phyloP scores from a whole-genome alignment of 2,797 vertebrate genomes.

The Phrynocephalus guinanensis region DNA sequence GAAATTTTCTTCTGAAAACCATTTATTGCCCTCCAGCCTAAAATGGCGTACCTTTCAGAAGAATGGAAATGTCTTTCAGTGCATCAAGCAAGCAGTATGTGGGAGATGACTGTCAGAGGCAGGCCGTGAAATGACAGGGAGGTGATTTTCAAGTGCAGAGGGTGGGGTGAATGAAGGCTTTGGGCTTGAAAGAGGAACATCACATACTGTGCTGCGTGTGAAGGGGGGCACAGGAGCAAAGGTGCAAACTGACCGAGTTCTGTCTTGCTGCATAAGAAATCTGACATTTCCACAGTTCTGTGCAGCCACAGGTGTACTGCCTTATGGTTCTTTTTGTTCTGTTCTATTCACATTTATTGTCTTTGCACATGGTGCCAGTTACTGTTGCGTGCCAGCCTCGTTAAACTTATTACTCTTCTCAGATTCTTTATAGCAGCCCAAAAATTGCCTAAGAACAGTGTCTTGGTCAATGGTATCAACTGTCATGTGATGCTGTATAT shows the following conservation, averaged over 20 bases:
- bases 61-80: background rate
- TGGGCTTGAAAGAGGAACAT: background rate
- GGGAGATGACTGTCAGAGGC: background rate
- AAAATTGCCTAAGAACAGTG: constrained; percentile 4
- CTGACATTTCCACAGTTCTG: background rate
- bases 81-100: background rate
- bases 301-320: background rate
- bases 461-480: constrained; percentile 19
- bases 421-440: background rate
- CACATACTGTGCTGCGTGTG: background rate
- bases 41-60: background rate
- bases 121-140: background rate
- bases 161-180: background rate
- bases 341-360: background rate
- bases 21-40: background rate
- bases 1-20: background rate
- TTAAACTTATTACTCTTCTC: constrained; percentile 15
- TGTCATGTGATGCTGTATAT: constrained; percentile 15
- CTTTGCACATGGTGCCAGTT: background rate
- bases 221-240: background rate
- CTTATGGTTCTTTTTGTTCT: background rate
- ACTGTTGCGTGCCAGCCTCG: background rate
- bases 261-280: background rate
- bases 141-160: background rate
- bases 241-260: background rate